Percentiles rank a stretch among this genome's conserved stretches.
Conservation (phyloP, 2,113 vertebrate genomes). For the Aramus guarauna region DNA sequence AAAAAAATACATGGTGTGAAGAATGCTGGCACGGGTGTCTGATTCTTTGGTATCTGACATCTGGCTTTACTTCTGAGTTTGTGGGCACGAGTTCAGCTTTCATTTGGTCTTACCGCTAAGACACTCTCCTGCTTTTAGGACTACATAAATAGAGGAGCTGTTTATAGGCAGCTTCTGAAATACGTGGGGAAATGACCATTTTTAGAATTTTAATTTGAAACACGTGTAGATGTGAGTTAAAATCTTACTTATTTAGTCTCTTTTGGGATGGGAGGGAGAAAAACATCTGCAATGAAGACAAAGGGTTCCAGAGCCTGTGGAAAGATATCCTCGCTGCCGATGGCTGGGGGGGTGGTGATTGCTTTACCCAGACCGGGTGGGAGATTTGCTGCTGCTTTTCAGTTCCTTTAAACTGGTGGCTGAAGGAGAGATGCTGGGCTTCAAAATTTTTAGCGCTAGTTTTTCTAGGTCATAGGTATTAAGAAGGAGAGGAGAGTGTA, state of each 20-base stretch:
- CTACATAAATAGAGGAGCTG: not conserved
- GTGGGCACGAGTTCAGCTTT: not conserved
- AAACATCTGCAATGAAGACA: not conserved
- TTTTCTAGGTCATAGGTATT: not conserved
- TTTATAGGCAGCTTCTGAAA: constrained; percentile 18
- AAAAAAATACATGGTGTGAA: not conserved
- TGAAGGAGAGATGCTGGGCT: not conserved
- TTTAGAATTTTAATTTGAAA: constrained; percentile 16
- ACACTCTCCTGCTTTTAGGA: not conserved
- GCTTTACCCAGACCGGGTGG: not conserved
- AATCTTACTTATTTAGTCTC: not conserved
- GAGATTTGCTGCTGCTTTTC: not conserved
- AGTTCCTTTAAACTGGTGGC: not conserved
- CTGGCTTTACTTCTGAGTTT: constrained; percentile 34
- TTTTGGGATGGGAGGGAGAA: not conserved
- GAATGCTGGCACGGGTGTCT: not conserved
- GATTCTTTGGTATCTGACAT: not conserved
- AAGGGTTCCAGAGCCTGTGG: not conserved
- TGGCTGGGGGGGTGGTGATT: not conserved
- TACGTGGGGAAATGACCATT: not conserved
- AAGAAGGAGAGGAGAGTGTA: not conserved
- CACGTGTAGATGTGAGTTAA: not conserved
- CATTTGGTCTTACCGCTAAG: not conserved
- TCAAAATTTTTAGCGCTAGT: not conserved
- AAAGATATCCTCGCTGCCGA: not conserved